Conservation (phyloP, 2,888 invertebrate species). For the Boloria selene region DNA sequence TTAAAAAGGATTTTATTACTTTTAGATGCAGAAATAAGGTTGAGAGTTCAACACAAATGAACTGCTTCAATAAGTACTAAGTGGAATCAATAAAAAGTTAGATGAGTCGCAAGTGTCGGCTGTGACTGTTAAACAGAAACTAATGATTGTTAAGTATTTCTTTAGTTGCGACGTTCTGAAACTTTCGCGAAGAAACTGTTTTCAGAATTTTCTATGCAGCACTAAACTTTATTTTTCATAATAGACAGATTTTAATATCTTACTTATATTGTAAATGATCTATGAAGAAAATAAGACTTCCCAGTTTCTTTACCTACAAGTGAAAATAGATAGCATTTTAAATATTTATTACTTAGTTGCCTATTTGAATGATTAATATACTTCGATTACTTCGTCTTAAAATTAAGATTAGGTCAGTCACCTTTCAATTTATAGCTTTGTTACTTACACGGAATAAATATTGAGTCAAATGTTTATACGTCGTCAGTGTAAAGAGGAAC, state of each 20-base stretch:
- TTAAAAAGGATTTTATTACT: slow-evolving; percentile 27
- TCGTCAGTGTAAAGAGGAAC: slow-evolving; percentile 13
- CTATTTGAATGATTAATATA: no score
- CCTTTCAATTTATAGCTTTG: no score
- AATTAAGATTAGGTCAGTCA: no score
- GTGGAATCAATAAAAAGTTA: slow-evolving; percentile 16
- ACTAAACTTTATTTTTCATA: not conserved
- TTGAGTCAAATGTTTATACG: slow-evolving; percentile 17
- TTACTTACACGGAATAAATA: not conserved
- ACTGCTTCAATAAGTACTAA: slow-evolving; percentile 9
- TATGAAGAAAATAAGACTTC: no score
- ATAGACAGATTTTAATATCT: no score
- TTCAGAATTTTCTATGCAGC: not conserved
- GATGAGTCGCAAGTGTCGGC: slow-evolving; percentile 6
- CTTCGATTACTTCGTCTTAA: no score
- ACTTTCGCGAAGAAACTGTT: not conserved
- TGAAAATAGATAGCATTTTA: no score
- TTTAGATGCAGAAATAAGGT: slow-evolving; percentile 24
- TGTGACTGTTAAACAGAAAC: slow-evolving; percentile 15
- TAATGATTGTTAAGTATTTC: slow-evolving; percentile 15
- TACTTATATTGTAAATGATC: no score
- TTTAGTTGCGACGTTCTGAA: not conserved
- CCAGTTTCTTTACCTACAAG: no score
- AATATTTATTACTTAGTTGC: no score
- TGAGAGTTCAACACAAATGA: slow-evolving; percentile 8